A percentile compares a stretch with the other conserved stretches of the same genome.
phyloP scores from a whole-genome alignment of 2,888 invertebrate genomes.

The Caenorhabditis uteleia region DNA sequence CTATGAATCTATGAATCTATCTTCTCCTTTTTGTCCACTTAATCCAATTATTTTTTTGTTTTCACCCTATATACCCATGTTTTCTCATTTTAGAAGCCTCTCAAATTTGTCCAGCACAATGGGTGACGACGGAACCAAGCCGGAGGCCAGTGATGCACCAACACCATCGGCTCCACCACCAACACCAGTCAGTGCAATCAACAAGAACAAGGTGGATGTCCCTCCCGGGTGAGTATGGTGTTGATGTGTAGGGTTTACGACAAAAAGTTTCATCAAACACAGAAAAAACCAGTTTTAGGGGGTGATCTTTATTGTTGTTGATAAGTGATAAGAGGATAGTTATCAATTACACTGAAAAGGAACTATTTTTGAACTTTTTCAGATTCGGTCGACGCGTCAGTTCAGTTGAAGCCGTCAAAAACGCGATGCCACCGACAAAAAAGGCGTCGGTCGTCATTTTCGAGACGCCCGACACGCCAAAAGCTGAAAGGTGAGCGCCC shows the following conservation, averaged over 20 bases:
- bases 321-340: too few relatives aligned
- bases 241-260: too few relatives aligned
- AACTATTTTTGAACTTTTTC: neutral
- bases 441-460: constrained; percentile 48
- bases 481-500: constrained; percentile 33
- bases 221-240: constrained; percentile 34
- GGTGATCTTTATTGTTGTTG: neutral
- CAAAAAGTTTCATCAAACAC: too few relatives aligned
- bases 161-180: constrained; percentile 8
- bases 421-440: constrained; percentile 48
- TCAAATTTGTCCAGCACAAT: constrained; percentile 31
- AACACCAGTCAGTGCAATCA: constrained; percentile 26
- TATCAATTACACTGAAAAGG: too few relatives aligned
- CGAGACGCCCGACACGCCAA: constrained; percentile 49
- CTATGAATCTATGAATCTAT: too few relatives aligned
- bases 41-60: neutral
- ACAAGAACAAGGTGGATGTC: constrained; percentile 27
- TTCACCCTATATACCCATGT: neutral
- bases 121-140: constrained; percentile 25
- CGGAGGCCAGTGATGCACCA: constrained; percentile 11
- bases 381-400: constrained; percentile 41
- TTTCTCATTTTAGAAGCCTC: constrained; percentile 12
- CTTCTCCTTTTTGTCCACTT: constrained; percentile 5
- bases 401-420: constrained; percentile 41
- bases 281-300: neutral